Conservation (phyloP, 2,888 invertebrate species). For the Ariolimax columbianus region DNA sequence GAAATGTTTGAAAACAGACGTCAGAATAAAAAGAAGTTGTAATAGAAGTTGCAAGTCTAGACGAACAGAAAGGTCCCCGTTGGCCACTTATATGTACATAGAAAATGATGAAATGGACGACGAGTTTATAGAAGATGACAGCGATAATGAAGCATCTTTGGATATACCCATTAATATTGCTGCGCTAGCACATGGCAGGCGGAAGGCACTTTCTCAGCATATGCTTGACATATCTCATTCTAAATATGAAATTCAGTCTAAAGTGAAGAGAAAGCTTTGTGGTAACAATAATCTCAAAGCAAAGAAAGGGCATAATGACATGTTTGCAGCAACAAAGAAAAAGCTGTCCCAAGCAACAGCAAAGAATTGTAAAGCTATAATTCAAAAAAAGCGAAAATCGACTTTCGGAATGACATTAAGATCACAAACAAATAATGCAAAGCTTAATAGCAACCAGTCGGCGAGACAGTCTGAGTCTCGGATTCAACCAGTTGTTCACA, state of each 20-base stretch:
- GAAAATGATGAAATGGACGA: constrained; percentile 13
- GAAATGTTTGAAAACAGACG: constrained; percentile 24
- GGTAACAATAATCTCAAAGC: background rate
- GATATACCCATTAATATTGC: background rate
- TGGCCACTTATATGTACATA: background rate
- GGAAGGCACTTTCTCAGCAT: background rate
- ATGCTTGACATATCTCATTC: background rate
- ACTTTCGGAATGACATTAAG: constrained; percentile 29
- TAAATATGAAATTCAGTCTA: background rate
- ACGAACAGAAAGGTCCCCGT: background rate
- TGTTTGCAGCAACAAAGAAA: background rate
- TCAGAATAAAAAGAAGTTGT: background rate
- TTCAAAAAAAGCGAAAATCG: background rate
- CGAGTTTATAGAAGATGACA: background rate
- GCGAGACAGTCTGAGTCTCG: constrained; percentile 18
- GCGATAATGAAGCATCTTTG: background rate
- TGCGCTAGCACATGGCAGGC: background rate
- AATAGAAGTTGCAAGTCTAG: background rate
- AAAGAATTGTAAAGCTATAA: background rate
- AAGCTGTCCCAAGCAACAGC: background rate
- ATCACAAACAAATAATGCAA: background rate
- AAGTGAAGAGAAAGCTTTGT: background rate
- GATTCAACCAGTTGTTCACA: constrained; percentile 8
- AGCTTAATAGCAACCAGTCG: constrained; percentile 45
- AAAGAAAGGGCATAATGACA: background rate